Evolutionary conservation across 2,888 invertebrate species (phyloP), one percentile per base, ranked within the genome.

Genomic region (Drosophila neoperkinsi): DNA sequence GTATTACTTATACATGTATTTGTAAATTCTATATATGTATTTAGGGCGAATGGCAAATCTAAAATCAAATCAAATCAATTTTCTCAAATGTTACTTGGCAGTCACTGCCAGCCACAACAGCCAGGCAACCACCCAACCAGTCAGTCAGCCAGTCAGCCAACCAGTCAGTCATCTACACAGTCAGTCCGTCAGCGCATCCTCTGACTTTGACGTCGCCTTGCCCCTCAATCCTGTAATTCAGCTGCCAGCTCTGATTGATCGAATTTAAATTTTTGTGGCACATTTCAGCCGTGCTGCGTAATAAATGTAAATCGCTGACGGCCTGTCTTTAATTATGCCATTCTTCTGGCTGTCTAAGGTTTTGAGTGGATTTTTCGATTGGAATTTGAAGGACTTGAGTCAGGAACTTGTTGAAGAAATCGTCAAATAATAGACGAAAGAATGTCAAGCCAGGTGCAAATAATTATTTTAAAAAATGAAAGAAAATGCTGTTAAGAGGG

Each of bases 1-100:
- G 86, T 86, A 82, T 82, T 86, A 79, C 84, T 88, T 77, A 79
- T 88, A 68, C 79, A 76, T 78, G 77, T 75, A 75, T 59, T 71
- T 79, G 74, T 74, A 72, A 2, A 46, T 46, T 46, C 16, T 71
- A 52, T 61, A 68, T 74, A 38, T 60, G 43, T 52, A 67, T 67
- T 74, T 81, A 73, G 77, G 78, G 75, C 82, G 89, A 81, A 81
- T 82, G 84, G 87, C 82, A 88, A 86, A 88, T 88, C 86, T 88
- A 84, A 86, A 86, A 86, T 88, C 87, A 86, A 86, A 86, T 86
- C 88, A 88, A 86, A 86, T 86, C 82, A 86, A 86, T 86, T 86
- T 86, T 82, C 86, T 77, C 84, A 88, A 86, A 87, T 79, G 86
- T 79, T 84, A 77, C 86, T 82, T 78, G 83, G 75, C 80, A 82